Percentiles rank a stretch among this genome's conserved stretches.
Conservation (phyloP, 1,140 invertebrate genomes). For the Drosophila paulistorum region DNA sequence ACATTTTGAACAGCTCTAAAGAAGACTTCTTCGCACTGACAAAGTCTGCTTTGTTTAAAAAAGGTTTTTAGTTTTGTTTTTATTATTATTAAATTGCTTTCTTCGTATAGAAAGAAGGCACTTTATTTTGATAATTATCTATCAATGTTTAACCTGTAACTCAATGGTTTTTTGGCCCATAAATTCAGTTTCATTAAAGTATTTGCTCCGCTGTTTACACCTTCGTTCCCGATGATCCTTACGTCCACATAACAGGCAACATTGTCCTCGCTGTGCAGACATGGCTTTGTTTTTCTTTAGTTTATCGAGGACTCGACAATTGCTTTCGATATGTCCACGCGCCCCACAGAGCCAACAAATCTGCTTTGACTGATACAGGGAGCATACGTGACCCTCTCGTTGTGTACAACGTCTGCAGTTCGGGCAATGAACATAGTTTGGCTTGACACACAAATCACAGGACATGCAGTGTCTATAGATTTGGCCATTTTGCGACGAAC, state of each 20-base stretch:
- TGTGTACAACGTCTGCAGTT: slow-evolving; percentile 87
- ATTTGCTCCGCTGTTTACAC: slow-evolving; percentile 40
- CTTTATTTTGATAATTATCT: too few relatives aligned
- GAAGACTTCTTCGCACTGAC: too few relatives aligned
- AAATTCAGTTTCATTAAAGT: slow-evolving; percentile 51
- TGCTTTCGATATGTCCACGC: slow-evolving; percentile 62
- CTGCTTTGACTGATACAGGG: slow-evolving; percentile 66
- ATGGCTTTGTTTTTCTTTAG: not conserved
- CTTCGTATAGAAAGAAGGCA: too few relatives aligned
- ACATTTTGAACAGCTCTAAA: too few relatives aligned
- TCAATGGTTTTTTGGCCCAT: slow-evolving; percentile 38
- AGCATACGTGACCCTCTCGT: slow-evolving; percentile 56
- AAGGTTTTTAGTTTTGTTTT: too few relatives aligned
- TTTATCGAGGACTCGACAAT: slow-evolving; percentile 30
- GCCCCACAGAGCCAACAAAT: slow-evolving; percentile 71
- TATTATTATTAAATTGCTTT: too few relatives aligned
- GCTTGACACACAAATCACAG: slow-evolving; percentile 93
- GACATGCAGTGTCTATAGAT: slow-evolving; percentile 90
- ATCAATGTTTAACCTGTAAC: not conserved
- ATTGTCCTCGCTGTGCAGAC: not conserved
- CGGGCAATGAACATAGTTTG: slow-evolving; percentile 91
- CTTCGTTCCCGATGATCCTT: slow-evolving; percentile 43
- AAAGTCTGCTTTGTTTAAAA: too few relatives aligned
- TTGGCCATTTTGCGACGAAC: slow-evolving; percentile 92
- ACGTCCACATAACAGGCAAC: slow-evolving; percentile 53